Conservation (phyloP, 1,140 invertebrate genomes). For the Drosophila sulfurigaster region DNA sequence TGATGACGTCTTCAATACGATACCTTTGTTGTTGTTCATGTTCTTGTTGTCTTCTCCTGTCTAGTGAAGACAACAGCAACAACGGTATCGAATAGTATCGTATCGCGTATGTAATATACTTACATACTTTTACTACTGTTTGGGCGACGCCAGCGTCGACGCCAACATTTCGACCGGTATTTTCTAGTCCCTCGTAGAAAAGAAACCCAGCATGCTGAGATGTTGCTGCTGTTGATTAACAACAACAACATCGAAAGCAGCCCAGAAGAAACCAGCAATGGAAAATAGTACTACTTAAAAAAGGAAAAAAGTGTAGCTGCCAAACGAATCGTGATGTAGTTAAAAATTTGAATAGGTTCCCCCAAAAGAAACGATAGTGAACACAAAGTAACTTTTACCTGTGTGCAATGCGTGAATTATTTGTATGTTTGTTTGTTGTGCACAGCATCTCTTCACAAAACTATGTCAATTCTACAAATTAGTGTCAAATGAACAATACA, state of each 20-base stretch:
- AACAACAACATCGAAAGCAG: conserved; percentile 33
- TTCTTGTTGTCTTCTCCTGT: conserved; percentile 24
- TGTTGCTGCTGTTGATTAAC: conserved; percentile 49
- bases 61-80: conserved; percentile 39
- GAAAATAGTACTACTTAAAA: conserved; percentile 21
- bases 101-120: conserved; percentile 35
- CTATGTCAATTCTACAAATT: conserved; percentile 1
- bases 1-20: conserved; percentile 77
- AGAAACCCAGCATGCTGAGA: conserved; percentile 34
- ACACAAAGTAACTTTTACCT: conserved; percentile 38
- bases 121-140: conserved; percentile 36
- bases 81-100: conserved; percentile 34
- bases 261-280: conserved; percentile 42
- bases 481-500: not conserved
- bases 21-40: conserved; percentile 38
- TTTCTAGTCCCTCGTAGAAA: conserved; percentile 36
- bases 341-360: conserved; percentile 45
- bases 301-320: conserved; percentile 31
- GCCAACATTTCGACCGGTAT: conserved; percentile 42
- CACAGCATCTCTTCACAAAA: not conserved
- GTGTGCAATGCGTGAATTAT: conserved; percentile 40
- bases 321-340: conserved; percentile 47
- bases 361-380: conserved; percentile 31
- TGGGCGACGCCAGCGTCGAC: conserved; percentile 25
- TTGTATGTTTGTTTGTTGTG: not conserved